These are phyloP conservation scores for Nipponacmea schrenckii DNA, from an alignment of 2,888 invertebrate species.

Conservation along the genomic window DNA sequence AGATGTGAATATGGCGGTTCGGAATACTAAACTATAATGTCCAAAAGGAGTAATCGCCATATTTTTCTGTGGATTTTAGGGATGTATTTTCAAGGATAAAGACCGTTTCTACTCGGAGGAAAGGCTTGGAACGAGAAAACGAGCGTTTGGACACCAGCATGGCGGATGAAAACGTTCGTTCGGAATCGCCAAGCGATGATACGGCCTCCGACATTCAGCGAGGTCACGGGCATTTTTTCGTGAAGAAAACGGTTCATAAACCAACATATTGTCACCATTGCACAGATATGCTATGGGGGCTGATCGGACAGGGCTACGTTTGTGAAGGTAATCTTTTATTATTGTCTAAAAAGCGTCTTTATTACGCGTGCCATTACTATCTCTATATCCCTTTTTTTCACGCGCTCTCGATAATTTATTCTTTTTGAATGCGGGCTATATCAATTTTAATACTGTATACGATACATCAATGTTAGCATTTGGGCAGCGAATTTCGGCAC, in stretches of 20 bases:
- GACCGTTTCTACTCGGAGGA: conserved; percentile 23
- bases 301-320: conserved; percentile 99
- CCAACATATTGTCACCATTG: conserved; percentile 99
- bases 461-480: conserved; percentile 1
- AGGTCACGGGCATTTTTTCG: conserved; percentile 91
- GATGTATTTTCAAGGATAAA: conserved; percentile 31
- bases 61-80: conserved; percentile 30
- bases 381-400: conserved; percentile 6
- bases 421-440: conserved; percentile 12
- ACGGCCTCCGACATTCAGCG: conserved; percentile 40
- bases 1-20: conserved; percentile 37
- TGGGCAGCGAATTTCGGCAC: background rate
- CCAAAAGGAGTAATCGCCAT: conserved; percentile 19
- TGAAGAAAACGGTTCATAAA: conserved; percentile 99
- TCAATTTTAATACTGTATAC: conserved; percentile 26
- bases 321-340: conserved; percentile 88
- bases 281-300: conserved; percentile 99
- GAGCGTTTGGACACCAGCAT: conserved; percentile 32
- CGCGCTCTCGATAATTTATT: conserved; percentile 9
- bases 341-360: conserved; percentile 1
- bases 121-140: conserved; percentile 17
- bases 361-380: conserved; percentile 12
- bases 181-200: conserved; percentile 43
- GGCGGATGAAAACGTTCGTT: conserved; percentile 42
- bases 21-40: conserved; percentile 12